Percentiles rank a stretch among this genome's conserved stretches.
Evolutionary conservation across 2,888 invertebrate species (phyloP).

Genomic region (Xanthorhoe designata): DNA sequence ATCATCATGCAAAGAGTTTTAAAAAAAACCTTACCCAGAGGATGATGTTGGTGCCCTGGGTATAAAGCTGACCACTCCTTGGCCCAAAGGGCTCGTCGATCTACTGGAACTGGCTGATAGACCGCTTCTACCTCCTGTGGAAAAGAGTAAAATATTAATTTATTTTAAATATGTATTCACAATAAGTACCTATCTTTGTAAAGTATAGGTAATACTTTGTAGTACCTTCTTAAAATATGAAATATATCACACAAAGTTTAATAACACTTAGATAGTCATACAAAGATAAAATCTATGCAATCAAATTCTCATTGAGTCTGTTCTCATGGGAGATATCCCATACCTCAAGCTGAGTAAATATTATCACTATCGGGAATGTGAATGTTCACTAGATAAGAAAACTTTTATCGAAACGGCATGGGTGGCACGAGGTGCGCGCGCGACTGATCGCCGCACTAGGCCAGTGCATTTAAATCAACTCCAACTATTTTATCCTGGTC

Average conservation of each 20-base stretch:
- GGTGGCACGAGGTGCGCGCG: slow-evolving; percentile 70
- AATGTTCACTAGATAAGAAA: slow-evolving; percentile 58
- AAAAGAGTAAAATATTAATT: slow-evolving; percentile 43
- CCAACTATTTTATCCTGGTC: slow-evolving; percentile 57
- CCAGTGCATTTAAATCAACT: slow-evolving; percentile 50
- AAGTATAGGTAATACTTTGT: no score
- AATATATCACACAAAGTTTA: background rate
- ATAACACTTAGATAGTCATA: slow-evolving; percentile 5
- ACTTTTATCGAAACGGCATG: slow-evolving; percentile 67
- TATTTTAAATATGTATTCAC: slow-evolving; percentile 37
- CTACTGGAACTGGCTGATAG: slow-evolving; percentile 86
- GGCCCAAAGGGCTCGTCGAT: slow-evolving; percentile 83
- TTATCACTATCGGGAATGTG: slow-evolving; percentile 52
- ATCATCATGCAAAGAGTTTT: background rate
- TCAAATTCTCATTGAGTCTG: slow-evolving; percentile 36
- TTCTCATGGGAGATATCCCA: slow-evolving; percentile 47
- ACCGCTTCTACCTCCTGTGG: slow-evolving; percentile 77
- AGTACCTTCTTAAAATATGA: no score
- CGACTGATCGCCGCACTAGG: slow-evolving; percentile 54
- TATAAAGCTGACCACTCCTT: slow-evolving; percentile 79
- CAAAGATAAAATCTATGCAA: slow-evolving; percentile 25
- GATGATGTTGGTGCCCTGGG: slow-evolving; percentile 85
- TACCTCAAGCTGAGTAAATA: slow-evolving; percentile 61
- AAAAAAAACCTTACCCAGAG: slow-evolving; percentile 73
- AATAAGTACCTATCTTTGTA: background rate